A percentile compares a stretch with the other conserved stretches of the same genome.
These are phyloP conservation scores for Megalops cyprinoides DNA, from an alignment of 2,797 vertebrate genomes.

Conservation along the genomic window DNA sequence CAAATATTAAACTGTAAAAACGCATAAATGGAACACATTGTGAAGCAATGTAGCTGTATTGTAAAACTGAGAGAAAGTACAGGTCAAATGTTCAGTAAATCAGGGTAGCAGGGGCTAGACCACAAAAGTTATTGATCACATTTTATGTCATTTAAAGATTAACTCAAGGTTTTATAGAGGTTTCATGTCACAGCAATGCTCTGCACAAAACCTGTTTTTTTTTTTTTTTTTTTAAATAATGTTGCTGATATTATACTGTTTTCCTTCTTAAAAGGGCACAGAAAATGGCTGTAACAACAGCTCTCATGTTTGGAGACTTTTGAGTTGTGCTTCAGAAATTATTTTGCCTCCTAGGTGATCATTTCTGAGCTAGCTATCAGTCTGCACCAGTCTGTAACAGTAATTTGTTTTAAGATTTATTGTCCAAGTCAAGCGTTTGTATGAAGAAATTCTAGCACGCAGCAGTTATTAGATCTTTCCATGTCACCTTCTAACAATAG, in stretches of 20 bases:
- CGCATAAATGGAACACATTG: not conserved
- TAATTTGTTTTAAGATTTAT: constrained; percentile 13
- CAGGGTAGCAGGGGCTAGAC: not conserved
- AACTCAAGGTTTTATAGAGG: not conserved
- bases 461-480: constrained; percentile 55
- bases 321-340: not conserved
- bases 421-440: not conserved
- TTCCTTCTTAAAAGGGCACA: not conserved
- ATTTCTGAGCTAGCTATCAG: not conserved
- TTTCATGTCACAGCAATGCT: not conserved
- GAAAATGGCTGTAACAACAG: not conserved
- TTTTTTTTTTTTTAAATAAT: not conserved
- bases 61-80: not conserved
- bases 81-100: not conserved
- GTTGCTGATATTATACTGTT: not conserved
- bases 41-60: not conserved
- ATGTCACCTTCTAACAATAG: constrained; percentile 62
- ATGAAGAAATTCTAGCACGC: constrained; percentile 34
- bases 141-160: not conserved
- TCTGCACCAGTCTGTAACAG: not conserved
- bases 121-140: not conserved
- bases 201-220: not conserved
- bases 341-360: not conserved
- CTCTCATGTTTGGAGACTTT: not conserved
- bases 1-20: not conserved